Evolutionary conservation across 2,113 vertebrate species (phyloP).

Genomic region (Montifringilla adamsi): DNA sequence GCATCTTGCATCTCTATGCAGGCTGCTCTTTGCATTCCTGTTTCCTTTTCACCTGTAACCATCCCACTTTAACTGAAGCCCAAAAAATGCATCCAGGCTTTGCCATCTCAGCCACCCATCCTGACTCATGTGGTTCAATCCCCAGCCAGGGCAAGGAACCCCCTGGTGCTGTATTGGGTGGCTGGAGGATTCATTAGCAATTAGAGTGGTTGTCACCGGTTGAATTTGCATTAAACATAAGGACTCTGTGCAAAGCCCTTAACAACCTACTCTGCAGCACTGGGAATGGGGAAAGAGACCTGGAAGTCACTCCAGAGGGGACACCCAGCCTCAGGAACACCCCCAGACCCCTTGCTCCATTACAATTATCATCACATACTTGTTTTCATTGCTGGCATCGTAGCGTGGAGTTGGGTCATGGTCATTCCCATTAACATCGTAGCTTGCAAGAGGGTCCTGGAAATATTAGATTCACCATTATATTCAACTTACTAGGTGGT

Average conservation of each 20-base stretch:
- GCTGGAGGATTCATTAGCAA: not conserved
- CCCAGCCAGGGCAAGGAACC: not conserved
- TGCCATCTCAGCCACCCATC: not conserved
- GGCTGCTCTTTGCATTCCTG: not conserved
- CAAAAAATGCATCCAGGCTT: not conserved
- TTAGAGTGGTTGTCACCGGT: rapidly evolving
- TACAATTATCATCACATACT: constrained; percentile 65
- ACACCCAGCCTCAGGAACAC: not conserved
- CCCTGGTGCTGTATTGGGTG: rapidly evolving
- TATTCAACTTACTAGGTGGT: not conserved
- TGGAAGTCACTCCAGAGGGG: not conserved
- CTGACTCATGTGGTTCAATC: not conserved
- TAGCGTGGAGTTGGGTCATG: constrained; percentile 88
- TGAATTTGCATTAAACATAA: not conserved
- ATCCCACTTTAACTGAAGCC: not conserved
- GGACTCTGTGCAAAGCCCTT: not conserved
- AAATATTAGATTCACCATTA: not conserved
- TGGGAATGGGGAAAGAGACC: not conserved
- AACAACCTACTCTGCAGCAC: not conserved
- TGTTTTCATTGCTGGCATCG: constrained; percentile 88
- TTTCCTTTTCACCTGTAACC: not conserved
- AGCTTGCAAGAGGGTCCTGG: constrained; percentile 90
- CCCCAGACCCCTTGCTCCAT: rapidly evolving
- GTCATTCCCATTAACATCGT: constrained; percentile 90
- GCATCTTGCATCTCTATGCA: not conserved